These are phyloP conservation scores for Theretra japonica DNA, from an alignment of 2,888 invertebrate species.

Conservation along the genomic window DNA sequence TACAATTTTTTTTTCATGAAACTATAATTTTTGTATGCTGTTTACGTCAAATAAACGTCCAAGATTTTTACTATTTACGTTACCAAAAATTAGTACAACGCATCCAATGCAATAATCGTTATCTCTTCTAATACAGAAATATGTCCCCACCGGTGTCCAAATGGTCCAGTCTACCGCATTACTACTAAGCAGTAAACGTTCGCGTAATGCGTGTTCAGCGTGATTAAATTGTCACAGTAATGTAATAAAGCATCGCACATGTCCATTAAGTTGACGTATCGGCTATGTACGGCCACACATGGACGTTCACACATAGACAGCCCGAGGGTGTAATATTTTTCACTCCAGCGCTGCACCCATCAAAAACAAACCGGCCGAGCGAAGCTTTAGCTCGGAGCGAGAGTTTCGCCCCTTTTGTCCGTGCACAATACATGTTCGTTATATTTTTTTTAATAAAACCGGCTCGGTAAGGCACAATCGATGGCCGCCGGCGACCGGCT, in stretches of 20 bases:
- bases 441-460: slow-evolving; percentile 67
- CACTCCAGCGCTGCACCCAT: slow-evolving; percentile 67
- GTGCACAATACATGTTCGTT: slow-evolving; percentile 67
- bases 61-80: neutral
- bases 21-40: too few species aligned
- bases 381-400: slow-evolving; percentile 55
- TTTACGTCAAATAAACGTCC: neutral
- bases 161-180: slow-evolving; percentile 2
- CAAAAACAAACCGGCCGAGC: slow-evolving; percentile 65
- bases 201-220: slow-evolving; percentile 30
- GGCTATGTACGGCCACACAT: neutral
- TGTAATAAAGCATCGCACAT: slow-evolving; percentile 14
- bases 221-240: slow-evolving; percentile 13
- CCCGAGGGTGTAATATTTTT: slow-evolving; percentile 83
- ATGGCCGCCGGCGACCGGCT: slow-evolving; percentile 74
- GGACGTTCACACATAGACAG: slow-evolving; percentile 53
- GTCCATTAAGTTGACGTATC: slow-evolving; percentile 7
- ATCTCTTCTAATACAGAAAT: neutral
- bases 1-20: too few species aligned
- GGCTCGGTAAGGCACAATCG: slow-evolving; percentile 61
- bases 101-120: neutral
- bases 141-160: neutral
- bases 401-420: slow-evolving; percentile 68
- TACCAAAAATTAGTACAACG: neutral
- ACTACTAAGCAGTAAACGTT: slow-evolving; percentile 2